A percentile compares a stretch with the other conserved stretches of the same genome.
phyloP scores from a whole-genome alignment of 2,797 vertebrate genomes.

The Spea hammondii region DNA sequence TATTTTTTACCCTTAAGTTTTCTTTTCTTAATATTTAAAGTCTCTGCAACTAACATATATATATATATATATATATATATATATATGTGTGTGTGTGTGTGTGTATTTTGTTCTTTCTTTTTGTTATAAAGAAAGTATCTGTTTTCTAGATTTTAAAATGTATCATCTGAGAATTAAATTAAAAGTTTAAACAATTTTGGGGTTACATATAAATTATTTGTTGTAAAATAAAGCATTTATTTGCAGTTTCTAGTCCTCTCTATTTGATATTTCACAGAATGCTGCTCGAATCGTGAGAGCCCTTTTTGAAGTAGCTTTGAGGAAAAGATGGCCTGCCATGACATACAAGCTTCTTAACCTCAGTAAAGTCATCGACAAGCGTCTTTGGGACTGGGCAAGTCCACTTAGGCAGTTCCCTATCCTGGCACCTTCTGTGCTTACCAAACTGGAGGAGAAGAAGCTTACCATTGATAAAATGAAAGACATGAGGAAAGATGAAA shows the following conservation, averaged over 20 bases:
- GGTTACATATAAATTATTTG: no score
- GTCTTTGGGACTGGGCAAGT: constrained; percentile 90
- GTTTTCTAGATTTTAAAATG: no score
- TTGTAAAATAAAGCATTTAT: neutral
- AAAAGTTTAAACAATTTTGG: no score
- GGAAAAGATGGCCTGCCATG: constrained; percentile 95
- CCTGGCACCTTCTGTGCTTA: constrained; percentile 79
- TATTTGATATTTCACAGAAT: constrained; percentile 72
- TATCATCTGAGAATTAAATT: no score
- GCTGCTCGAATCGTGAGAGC: constrained; percentile 93
- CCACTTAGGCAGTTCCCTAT: constrained; percentile 88
- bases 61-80: no score
- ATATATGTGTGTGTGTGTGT: no score
- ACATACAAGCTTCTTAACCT: constrained; percentile 91
- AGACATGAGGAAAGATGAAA: constrained; percentile 98
- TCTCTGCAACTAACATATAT: no score
- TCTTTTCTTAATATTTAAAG: no score
- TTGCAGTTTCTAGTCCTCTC: neutral
- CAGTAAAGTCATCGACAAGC: constrained; percentile 94
- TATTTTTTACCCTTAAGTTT: no score
- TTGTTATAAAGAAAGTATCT: no score
- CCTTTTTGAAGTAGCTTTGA: constrained; percentile 93
- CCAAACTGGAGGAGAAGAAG: constrained; percentile 88
- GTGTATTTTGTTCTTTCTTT: no score
- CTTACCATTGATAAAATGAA: constrained; percentile 91